These are phyloP conservation scores for Cinclus mexicanus DNA, from an alignment of 2,113 vertebrate species.

Conservation along the genomic window DNA sequence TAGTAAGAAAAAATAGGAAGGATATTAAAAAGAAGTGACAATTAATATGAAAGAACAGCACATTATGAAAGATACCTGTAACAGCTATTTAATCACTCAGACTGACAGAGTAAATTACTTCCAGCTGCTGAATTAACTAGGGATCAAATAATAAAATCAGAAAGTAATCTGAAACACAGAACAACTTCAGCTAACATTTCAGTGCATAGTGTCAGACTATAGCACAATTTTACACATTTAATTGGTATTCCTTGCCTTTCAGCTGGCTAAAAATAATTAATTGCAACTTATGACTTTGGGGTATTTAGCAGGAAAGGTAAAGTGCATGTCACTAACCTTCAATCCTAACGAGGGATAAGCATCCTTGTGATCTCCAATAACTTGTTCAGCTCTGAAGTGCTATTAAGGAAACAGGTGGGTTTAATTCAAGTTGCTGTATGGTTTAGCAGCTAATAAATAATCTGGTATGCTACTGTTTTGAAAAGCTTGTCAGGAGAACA, in stretches of 20 bases:
- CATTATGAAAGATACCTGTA: not conserved
- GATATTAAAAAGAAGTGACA: constrained; percentile 22
- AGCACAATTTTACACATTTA: not conserved
- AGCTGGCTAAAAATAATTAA: not conserved
- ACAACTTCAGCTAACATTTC: not conserved
- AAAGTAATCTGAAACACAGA: not conserved
- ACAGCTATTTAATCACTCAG: not conserved
- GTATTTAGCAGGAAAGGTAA: not conserved
- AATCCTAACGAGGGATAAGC: not conserved
- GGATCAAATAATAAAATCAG: not conserved
- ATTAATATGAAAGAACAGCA: constrained; percentile 6
- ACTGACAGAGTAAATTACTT: not conserved
- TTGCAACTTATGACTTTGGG: not conserved
- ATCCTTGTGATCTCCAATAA: not conserved
- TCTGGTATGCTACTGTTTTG: not conserved
- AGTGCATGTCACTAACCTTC: not conserved
- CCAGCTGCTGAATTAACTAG: not conserved
- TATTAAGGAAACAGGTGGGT: not conserved
- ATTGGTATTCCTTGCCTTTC: not conserved
- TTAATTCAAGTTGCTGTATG: not conserved
- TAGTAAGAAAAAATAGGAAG: constrained; percentile 10
- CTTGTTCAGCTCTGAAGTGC: constrained; percentile 8
- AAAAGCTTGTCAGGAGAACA: constrained; percentile 2
- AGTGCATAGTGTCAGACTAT: constrained; percentile 12
- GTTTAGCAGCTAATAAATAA: constrained; percentile 20